Percentiles rank a stretch among this genome's conserved stretches.
Evolutionary conservation across 2,797 vertebrate species (phyloP).

Genomic region (Paramormyrops hopkinsi): DNA sequence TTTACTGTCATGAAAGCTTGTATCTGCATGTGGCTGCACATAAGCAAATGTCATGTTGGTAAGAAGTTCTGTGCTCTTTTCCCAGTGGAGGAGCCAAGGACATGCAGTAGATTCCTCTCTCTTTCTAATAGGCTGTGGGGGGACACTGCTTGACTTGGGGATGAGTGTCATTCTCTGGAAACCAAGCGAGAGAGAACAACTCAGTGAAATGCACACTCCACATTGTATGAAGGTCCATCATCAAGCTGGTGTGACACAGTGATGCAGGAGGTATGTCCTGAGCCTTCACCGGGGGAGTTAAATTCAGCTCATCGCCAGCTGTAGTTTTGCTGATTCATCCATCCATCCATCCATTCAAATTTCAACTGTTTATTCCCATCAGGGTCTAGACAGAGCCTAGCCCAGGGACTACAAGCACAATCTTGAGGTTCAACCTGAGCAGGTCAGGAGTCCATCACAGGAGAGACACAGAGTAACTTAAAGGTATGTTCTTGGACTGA

Average conservation of each 20-base stretch:
- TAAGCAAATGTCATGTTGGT: neutral
- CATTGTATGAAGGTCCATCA: neutral
- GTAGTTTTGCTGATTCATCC: neutral
- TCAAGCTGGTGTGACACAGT: neutral
- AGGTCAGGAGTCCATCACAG: neutral
- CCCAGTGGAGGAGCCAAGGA: neutral
- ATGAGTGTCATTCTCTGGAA: neutral
- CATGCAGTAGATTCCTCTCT: neutral
- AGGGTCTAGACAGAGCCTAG: neutral
- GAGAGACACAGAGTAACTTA: neutral
- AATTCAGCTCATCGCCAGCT: neutral
- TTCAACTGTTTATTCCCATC: neutral
- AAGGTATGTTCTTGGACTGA: neutral
- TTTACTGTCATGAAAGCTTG: neutral
- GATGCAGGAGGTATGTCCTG: neutral
- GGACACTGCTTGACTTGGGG: neutral
- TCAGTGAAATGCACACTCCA: neutral
- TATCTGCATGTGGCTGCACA: neutral
- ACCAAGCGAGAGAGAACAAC: neutral
- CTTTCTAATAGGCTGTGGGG: neutral
- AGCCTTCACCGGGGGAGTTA: neutral
- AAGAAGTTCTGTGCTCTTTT: neutral
- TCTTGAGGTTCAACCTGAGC: neutral
- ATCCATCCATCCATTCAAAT: neutral
- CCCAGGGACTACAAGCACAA: neutral